Evolutionary conservation across 2,113 vertebrate genomes (phyloP).

Genomic region (Pipra filicauda): DNA sequence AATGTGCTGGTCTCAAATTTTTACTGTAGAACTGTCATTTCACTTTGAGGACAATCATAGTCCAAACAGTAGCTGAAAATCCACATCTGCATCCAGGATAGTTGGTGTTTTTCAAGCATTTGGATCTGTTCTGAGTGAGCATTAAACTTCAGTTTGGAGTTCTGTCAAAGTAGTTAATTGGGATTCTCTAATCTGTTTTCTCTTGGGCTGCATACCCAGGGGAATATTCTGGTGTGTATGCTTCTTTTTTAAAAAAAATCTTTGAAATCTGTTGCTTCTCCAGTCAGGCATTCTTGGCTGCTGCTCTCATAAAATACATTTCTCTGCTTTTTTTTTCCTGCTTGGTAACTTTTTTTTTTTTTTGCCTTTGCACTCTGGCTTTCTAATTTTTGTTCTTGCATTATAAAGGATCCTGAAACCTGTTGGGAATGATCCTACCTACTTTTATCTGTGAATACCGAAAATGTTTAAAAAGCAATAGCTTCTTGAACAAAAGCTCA

Average conservation of each 20-base stretch:
- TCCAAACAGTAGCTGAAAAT: background rate
- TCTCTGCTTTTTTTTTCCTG: constrained; percentile 49
- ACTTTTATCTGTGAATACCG: background rate
- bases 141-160: constrained; percentile 10
- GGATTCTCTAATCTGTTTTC: constrained; percentile 84
- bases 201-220: constrained; percentile 89
- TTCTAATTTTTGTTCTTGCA: constrained; percentile 30
- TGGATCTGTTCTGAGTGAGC: constrained; percentile 39
- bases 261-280: constrained; percentile 58
- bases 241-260: constrained; percentile 36
- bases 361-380: constrained; percentile 41
- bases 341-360: constrained; percentile 33
- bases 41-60: background rate
- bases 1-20: background rate
- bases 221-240: constrained; percentile 97
- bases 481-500: background rate
- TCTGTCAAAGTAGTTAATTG: constrained; percentile 73
- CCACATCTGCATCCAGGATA: background rate
- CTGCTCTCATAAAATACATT: constrained; percentile 66
- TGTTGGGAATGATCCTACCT: background rate
- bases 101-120: constrained; percentile 1
- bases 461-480: background rate
- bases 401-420: background rate
- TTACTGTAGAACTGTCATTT: background rate
- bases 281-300: constrained; percentile 67